Percentiles rank a stretch among this genome's conserved stretches.
Evolutionary conservation across 1,140 invertebrate species (phyloP).

Genomic region (Periplaneta americana): DNA sequence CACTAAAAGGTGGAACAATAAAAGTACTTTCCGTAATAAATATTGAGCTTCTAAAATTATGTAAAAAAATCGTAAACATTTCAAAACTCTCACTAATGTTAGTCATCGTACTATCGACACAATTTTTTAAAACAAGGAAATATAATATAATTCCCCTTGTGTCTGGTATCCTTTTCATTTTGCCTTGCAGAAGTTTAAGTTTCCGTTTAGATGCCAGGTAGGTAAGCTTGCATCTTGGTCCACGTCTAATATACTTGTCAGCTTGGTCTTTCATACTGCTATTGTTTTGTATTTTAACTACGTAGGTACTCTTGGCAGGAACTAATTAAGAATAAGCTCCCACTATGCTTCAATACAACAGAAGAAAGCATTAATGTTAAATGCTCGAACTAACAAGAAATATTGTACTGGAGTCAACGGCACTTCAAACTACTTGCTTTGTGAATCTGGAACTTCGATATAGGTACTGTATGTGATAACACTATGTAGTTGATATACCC

Average conservation of each 20-base stretch:
- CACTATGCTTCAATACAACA: background rate
- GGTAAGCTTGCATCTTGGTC: background rate
- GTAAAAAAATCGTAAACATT: too few relatives aligned
- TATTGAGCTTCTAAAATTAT: too few relatives aligned
- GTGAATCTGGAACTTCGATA: background rate
- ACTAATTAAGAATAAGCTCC: background rate
- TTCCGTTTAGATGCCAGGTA: background rate
- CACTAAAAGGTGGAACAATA: too few relatives aligned
- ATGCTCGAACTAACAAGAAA: background rate
- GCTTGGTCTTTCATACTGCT: background rate
- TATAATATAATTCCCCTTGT: too few relatives aligned
- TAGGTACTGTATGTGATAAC: too few relatives aligned
- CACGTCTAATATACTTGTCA: background rate
- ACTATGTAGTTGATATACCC: background rate
- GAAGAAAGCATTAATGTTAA: background rate
- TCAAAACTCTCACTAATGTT: too few relatives aligned
- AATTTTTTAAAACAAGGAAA: too few relatives aligned
- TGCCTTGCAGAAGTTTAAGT: background rate
- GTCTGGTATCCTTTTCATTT: background rate
- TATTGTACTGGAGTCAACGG: background rate
- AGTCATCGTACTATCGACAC: too few relatives aligned
- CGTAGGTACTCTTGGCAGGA: background rate
- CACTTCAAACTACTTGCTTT: background rate
- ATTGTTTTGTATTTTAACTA: background rate
- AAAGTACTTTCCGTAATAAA: too few relatives aligned